Evolutionary conservation across 2,888 invertebrate genomes (phyloP), one percentile per base, ranked within the genome.

Genomic region (Listrodromus nycthemerus): DNA sequence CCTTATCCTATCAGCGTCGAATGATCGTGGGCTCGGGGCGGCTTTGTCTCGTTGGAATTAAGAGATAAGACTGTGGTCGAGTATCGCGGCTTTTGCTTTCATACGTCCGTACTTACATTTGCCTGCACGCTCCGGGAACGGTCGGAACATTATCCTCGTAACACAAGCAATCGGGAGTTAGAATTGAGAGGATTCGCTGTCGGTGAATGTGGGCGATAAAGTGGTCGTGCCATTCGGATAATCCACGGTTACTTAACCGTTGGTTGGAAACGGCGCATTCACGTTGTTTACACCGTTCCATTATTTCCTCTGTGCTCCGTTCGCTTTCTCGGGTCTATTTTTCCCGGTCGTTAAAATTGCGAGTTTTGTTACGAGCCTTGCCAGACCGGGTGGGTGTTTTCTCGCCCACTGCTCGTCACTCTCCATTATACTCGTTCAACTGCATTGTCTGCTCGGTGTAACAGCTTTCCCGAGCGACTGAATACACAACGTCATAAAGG

Each of bases 141-240:
- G 27, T 48, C 61, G 41, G 41, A 30, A 55, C 52, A 65, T 79
- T 79, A 79, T 55, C 55, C 71, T 65, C 33, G 13, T 45, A 73
- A 73, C 61, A 33, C n/a, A 37, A 30, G 75, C 65, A 75, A 67
- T 67, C 58, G 80, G 30, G 80, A 65, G 63, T 81, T 63, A 75
- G 41, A 30, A 52, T 70, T 81, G 45, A 6, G 55, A 58, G 50
- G 33, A 37, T 63, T 52, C 50, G 19, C 30, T n/a, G 52, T 63
- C 33, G 24, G 67, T 41, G 74, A 80, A 67, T 74, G 74, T 75
- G 61, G 69, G 27, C 67, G 74, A 80, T 74, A 69, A 74, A 74
- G 74, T 66, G 67, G 74, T 69, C 67, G 67, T 80, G 33, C 33
- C 48, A 67, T 74, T 67, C 37, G 66, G 52, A 69, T 80, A 80